Evolutionary conservation across 2,113 vertebrate genomes (phyloP).

Genomic region (Macquaria australasica): DNA sequence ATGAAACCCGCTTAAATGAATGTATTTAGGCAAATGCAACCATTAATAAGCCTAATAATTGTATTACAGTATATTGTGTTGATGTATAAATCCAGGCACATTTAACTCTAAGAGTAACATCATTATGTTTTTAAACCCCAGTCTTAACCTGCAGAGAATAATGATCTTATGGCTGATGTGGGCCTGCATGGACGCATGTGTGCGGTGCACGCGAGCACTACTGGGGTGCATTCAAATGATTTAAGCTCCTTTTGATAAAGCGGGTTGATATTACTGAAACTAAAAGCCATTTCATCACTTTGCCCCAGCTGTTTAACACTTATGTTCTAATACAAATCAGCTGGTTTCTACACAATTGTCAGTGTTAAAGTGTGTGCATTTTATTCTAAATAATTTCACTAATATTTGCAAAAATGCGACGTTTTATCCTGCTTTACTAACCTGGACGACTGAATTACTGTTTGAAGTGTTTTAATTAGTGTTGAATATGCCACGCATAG

Average conservation of each 20-base stretch:
- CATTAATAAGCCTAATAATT: neutral
- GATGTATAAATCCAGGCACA: neutral
- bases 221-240: neutral
- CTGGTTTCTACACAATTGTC: neutral
- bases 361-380: neutral
- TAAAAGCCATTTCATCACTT: neutral
- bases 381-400: neutral
- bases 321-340: no score
- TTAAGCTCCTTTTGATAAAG: neutral
- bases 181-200: neutral
- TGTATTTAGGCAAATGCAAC: neutral
- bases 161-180: no score
- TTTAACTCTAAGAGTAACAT: neutral
- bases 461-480: slow-evolving; percentile 65
- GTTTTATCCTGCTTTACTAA: neutral
- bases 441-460: slow-evolving; percentile 14
- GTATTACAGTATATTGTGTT: neutral
- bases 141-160: neutral
- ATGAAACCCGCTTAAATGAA: neutral
- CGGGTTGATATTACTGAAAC: neutral
- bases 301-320: neutral
- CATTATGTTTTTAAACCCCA: neutral
- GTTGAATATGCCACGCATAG: slow-evolving; percentile 50
- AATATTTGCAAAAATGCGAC: neutral
- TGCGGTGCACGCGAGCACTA: neutral